Base-by-base conservation (phyloP, 2,113 vertebrate genomes). In the Nesogale talazaci region DNA sequence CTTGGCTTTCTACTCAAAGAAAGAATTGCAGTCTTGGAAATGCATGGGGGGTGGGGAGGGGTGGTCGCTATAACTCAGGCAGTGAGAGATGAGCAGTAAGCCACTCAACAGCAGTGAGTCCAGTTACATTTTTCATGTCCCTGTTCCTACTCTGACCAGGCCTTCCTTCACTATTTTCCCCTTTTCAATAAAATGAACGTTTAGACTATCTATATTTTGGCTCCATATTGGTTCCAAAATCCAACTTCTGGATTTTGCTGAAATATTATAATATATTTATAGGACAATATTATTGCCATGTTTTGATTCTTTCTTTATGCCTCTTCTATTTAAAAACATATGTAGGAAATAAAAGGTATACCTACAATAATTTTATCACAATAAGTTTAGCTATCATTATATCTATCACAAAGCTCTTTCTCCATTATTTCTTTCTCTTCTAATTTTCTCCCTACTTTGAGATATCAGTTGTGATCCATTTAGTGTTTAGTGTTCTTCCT, bases 391-490 rank as follows among this genome's bases (percentile, higher is more conserved):
- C n/a, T 89, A 61, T 94, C 72, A 59, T 70, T 63, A 40, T n/a
- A 79, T 82, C 70, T 85, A 81, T 46, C 70, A 4, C 16, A 88
- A 79, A 89, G n/a, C 57, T 83, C 29, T 77, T 78, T 82, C 46
- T 57, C 56, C 74, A 29, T 63, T 22, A 93, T 88, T 31, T 90
- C 31, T 17, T 52, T 6, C 23, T 94, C 15, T 36, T 82, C 31
- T 88, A n/a, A 82, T 85, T 92, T 79, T 92, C 81, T 12, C 38
- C 12, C 34, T 75, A 17, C 61, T 85, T 52, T 90, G 78, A 95
- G 59, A 90, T 94, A 92, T 93, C 70, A 46, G 38, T 83, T 92
- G 86, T 20, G 1, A n/a, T 46, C 83, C 77, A 90, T 88, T 88
- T 90, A 29, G 14, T 67, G 25, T 78, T 82, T 92, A 92, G 61